Evolutionary conservation across 2,888 invertebrate species (phyloP).

Genomic region (Choreutis nemorana): DNA sequence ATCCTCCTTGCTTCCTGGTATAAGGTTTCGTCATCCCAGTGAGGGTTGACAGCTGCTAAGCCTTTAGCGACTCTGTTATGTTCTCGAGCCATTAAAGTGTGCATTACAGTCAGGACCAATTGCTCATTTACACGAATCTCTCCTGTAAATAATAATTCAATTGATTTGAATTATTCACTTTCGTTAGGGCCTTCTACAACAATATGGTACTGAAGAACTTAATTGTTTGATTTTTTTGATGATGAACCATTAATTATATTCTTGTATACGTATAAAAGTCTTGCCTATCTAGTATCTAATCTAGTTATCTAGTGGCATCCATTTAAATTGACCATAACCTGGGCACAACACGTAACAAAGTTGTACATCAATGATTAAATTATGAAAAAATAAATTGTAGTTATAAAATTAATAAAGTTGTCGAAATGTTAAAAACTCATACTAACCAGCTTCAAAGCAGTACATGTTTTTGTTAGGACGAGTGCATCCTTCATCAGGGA

Average conservation of each 20-base stretch:
- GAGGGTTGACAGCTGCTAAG: conserved; percentile 82
- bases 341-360: too few relatives aligned
- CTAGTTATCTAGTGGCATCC: too few relatives aligned
- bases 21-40: conserved; percentile 93
- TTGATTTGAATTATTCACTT: background rate
- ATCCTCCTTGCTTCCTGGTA: conserved; percentile 89
- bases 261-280: too few relatives aligned
- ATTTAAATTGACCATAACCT: too few relatives aligned
- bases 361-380: too few relatives aligned
- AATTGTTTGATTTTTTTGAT: too few relatives aligned
- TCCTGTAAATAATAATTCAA: conserved; percentile 50
- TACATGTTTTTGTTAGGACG: conserved; percentile 89
- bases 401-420: background rate
- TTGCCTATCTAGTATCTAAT: too few relatives aligned
- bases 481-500: conserved; percentile 93
- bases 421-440: background rate
- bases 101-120: conserved; percentile 88
- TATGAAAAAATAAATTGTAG: background rate
- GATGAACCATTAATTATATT: too few relatives aligned
- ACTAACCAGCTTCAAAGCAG: conserved; percentile 89
- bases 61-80: conserved; percentile 86
- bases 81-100: conserved; percentile 88
- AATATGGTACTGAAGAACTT: too few relatives aligned
- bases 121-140: conserved; percentile 95
- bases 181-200: too few relatives aligned